Percentiles rank a stretch among this genome's conserved stretches.
phyloP scores from a whole-genome alignment of 2,797 vertebrate genomes.

The Xenentodon cancila region DNA sequence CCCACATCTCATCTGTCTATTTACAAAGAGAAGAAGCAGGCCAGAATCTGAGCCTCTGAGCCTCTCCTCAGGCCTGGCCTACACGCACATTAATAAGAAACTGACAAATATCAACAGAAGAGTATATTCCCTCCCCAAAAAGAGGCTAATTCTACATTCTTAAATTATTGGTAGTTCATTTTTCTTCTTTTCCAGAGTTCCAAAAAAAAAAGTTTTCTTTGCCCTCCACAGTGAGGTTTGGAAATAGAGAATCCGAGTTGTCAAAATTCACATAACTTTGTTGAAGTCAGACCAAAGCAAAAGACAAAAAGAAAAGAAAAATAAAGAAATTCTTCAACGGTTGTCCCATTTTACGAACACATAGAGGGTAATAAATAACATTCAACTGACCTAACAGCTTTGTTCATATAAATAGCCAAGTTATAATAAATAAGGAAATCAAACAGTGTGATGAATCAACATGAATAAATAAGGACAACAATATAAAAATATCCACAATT shows the following conservation, averaged over 20 bases:
- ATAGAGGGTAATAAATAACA: constrained; percentile 88
- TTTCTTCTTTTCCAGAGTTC: constrained; percentile 69
- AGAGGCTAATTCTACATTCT: constrained; percentile 94
- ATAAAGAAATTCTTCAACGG: constrained; percentile 77
- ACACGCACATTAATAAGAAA: constrained; percentile 90
- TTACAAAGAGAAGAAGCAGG: constrained; percentile 84
- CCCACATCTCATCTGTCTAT: constrained; percentile 84
- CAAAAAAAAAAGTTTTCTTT: constrained; percentile 63
- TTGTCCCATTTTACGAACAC: constrained; percentile 83
- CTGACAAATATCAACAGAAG: constrained; percentile 91
- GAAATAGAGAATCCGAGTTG: constrained; percentile 73
- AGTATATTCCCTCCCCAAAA: constrained; percentile 86
- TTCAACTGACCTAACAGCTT: constrained; percentile 84
- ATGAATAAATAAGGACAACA: constrained; percentile 79
- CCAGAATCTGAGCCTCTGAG: constrained; percentile 57
- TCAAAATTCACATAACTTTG: constrained; percentile 71
- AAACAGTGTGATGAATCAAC: constrained; percentile 70
- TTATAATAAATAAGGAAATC: constrained; percentile 86
- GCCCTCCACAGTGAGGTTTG: constrained; percentile 60
- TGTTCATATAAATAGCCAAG: constrained; percentile 89
- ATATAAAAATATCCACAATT: constrained; percentile 86
- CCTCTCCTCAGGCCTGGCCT: constrained; percentile 81
- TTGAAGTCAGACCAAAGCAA: constrained; percentile 75
- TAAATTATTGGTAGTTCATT: constrained; percentile 87
- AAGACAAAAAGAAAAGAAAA: constrained; percentile 44